phyloP scores from a whole-genome alignment of 2,888 invertebrate genomes.

The Cataglyphis albicans region DNA sequence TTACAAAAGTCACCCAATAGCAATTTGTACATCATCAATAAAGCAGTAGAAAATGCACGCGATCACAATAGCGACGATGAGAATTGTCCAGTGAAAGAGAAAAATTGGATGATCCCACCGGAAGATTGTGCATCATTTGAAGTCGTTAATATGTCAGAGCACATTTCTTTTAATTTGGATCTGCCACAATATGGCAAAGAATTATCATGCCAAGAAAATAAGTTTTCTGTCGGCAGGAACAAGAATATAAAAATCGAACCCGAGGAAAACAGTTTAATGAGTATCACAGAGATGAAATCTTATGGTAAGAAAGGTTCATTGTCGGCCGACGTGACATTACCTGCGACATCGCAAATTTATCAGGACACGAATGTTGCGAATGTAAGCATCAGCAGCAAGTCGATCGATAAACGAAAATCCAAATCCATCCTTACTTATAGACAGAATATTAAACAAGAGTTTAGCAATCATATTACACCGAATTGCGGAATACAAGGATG shows the following conservation, averaged over 20 bases:
- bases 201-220: conserved; percentile 65
- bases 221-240: conserved; percentile 60
- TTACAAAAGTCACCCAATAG: conserved; percentile 84
- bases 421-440: conserved; percentile 64
- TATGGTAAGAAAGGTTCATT: conserved; percentile 58
- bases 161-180: conserved; percentile 65
- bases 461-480: conserved; percentile 67
- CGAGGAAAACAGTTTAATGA: conserved; percentile 61
- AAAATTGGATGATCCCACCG: conserved; percentile 54
- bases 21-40: conserved; percentile 84
- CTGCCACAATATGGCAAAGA: conserved; percentile 67
- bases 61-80: conserved; percentile 75
- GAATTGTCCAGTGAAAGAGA: conserved; percentile 58
- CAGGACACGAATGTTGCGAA: conserved; percentile 59
- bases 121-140: conserved; percentile 67
- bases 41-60: conserved; percentile 80
- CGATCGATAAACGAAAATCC: conserved; percentile 68
- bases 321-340: conserved; percentile 57
- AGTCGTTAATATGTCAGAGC: conserved; percentile 61
- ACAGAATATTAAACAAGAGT: conserved; percentile 75
- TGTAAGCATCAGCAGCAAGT: conserved; percentile 57
- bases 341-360: conserved; percentile 59
- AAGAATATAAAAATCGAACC: conserved; percentile 72
- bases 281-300: conserved; percentile 67
- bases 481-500: conserved; percentile 73